Base-by-base conservation (phyloP, 2,888 invertebrate species). In the Ceraclea dissimilis region DNA sequence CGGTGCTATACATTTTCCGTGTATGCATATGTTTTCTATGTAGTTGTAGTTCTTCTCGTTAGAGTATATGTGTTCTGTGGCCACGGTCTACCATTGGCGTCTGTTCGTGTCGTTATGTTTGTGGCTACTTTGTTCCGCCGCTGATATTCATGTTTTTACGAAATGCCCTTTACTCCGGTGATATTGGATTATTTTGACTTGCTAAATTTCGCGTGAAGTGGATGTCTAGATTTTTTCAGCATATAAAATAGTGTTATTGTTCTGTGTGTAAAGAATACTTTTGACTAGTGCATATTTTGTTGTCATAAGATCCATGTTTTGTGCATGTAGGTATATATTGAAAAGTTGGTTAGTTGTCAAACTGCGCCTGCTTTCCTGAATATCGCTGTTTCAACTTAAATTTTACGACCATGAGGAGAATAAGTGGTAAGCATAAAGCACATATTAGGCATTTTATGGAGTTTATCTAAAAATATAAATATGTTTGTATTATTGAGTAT, bases 341-440 rank as follows among this genome's bases (percentile, higher is more conserved):
- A 52, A 49, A 46, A 48, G 31, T 31, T 49, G 31, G 33, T 52
- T 49, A 50, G 46, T 57, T 57, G 57, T 57, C 53, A 54, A 57
- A 57, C 54, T 54, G 57, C 16, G 49, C 21, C 54, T 54, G 57
- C 21, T 21, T 22, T 21, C n/a, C 20, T n/a, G 49, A n/a, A 11
- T 26, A 22, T 26, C 22, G 49, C 49, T 49, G 49, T 19, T 26
- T 49, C 49, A n/a, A 49, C 21, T 22, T n/a, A 26, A 46, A 46
- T 43, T 39, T 49, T 20, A 44, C 19, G 17, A 55, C 2, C 31
- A 55, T 55, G 55, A 50, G 55, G 50, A 43, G 55, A 55, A 55
- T 55, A 55, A 55, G 55, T 33, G 55, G 55, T 55, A 17, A 55
- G 51, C 6, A 4, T 39, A 13, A 39, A 8, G 39, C 39, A 34